These are phyloP conservation scores for Ceratosolen solmsi DNA, from an alignment of 1,140 invertebrate species.

Conservation along the genomic window DNA sequence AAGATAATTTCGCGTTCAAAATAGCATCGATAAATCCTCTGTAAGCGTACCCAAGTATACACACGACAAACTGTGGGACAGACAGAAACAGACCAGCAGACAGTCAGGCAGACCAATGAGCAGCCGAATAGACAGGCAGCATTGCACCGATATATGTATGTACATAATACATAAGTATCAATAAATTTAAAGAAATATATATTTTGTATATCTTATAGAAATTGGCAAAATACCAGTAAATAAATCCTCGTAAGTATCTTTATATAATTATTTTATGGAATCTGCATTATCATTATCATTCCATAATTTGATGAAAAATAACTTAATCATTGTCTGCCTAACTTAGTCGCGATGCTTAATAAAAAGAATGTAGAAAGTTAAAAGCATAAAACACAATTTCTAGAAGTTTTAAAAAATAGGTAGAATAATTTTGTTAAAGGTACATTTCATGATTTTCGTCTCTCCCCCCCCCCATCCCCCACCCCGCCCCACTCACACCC, in stretches of 20 bases:
- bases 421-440: slow-evolving; percentile 29
- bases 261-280: slow-evolving; percentile 2
- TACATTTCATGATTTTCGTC: neutral
- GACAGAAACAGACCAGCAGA: neutral
- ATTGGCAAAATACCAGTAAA: slow-evolving; percentile 16
- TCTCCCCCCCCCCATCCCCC: neutral
- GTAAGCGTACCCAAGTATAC: slow-evolving; percentile 1
- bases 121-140: too few species aligned
- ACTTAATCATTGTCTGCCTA: slow-evolving; percentile 16
- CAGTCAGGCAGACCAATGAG: neutral
- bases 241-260: neutral
- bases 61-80: neutral
- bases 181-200: neutral
- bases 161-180: neutral
- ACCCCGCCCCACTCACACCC: neutral
- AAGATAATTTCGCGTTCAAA: slow-evolving; percentile 35
- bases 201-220: slow-evolving; percentile 48
- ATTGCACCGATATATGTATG: neutral
- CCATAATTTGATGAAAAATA: neutral
- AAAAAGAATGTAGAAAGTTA: slow-evolving; percentile 35
- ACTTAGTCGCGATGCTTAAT: slow-evolving; percentile 24
- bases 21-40: slow-evolving; percentile 41
- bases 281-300: too few species aligned
- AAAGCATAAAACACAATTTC: slow-evolving; percentile 20
- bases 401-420: slow-evolving; percentile 30